phyloP scores from a whole-genome alignment of 2,797 vertebrate species.

The Microtus californicus region DNA sequence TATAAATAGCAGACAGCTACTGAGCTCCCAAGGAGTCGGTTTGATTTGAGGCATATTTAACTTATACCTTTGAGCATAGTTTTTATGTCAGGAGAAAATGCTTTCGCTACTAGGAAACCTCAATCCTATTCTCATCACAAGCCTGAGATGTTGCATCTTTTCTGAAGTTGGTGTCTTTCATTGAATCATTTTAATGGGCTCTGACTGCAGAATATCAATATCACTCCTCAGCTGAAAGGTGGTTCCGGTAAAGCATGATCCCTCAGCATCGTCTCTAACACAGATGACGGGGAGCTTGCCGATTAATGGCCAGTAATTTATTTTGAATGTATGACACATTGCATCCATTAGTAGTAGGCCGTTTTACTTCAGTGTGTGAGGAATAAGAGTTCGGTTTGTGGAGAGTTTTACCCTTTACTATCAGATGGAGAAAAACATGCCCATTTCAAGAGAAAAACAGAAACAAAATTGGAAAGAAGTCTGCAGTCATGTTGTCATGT shows the following conservation, averaged over 20 bases:
- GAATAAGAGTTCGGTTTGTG: constrained; percentile 63
- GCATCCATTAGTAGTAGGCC: constrained; percentile 74
- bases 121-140: constrained; percentile 78
- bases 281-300: constrained; percentile 74
- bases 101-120: constrained; percentile 72
- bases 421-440: neutral
- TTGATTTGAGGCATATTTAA: constrained; percentile 79
- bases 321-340: constrained; percentile 83
- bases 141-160: constrained; percentile 64
- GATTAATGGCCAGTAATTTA: constrained; percentile 83
- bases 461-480: neutral
- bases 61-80: constrained; percentile 63
- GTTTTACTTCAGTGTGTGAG: constrained; percentile 51
- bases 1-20: constrained; percentile 53
- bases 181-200: constrained; percentile 78
- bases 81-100: constrained; percentile 74
- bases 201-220: constrained; percentile 76
- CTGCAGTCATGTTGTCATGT: neutral
- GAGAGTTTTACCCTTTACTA: constrained; percentile 72
- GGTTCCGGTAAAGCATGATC: constrained; percentile 72
- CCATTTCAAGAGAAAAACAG: constrained; percentile 62
- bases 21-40: constrained; percentile 66
- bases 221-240: constrained; percentile 74
- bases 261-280: constrained; percentile 74
- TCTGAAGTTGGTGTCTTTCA: constrained; percentile 71